Base-by-base conservation (phyloP, 2,113 vertebrate genomes). In the Cyprinodon tularosa region DNA sequence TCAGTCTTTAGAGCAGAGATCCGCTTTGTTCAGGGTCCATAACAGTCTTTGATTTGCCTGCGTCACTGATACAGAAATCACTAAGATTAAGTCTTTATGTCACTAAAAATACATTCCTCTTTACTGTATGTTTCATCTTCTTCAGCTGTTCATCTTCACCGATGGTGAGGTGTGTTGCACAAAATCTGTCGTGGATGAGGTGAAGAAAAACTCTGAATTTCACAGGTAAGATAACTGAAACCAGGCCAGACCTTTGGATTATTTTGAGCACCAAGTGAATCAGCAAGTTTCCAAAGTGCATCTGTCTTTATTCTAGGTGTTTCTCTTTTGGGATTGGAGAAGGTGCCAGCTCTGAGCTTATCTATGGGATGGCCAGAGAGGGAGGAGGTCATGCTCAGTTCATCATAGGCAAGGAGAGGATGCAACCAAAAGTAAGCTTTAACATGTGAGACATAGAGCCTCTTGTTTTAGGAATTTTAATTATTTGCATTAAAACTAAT, bases 101-200 rank as follows among this genome's bases (percentile, higher is more conserved):
- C 29, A 29, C 29, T 29, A 29, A 29, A 29, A 29, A 29, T 29
- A 29, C 29, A 29, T 29, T 29, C 29, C 29, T 29, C 29, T 29
- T 29, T 29, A 29, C 2, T 13, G 15, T 8, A 11, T 69, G 17
- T 76, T 60, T 74, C 37, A 15, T 20, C n/a, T 66, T 82, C 59
- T 57, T 0, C 77, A 97, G 96, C 77, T 97, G 8, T 96, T 98
- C 80, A 84, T 97, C 77, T 97, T 98, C 66, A 97, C 96, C 22
- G 96, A 97, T 60, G 96, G 96, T 72, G 95, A 96, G 84, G 95
- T 96, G 66, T n/a, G 0, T 3, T 93, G 94, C 77, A 96, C 95
- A 9, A 93, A 93, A 71, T 69, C 85, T 6, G 90, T 97, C 37
- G 88, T 95, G 20, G 60, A 81, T 37, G 89, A 95, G 84, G 95